These are phyloP conservation scores for Centruroides sculpturatus DNA, from an alignment of 1,140 invertebrate genomes.

Conservation along the genomic window DNA sequence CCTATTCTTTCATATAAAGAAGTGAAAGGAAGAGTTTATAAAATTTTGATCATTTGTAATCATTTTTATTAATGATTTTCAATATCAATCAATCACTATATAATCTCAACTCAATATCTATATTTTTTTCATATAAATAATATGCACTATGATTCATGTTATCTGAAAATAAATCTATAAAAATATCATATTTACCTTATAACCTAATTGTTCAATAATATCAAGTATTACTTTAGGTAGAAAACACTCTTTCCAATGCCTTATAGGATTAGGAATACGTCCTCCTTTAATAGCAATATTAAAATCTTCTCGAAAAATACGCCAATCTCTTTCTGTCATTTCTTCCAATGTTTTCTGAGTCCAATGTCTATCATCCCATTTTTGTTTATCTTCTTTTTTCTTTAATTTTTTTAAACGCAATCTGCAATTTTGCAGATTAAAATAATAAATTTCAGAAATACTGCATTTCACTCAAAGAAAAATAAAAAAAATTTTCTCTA, in stretches of 20 bases:
- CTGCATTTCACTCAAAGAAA: too few species aligned
- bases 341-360: constrained; percentile 82
- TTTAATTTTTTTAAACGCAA: constrained; percentile 84
- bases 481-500: too few species aligned
- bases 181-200: constrained; percentile 11
- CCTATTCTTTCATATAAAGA: too few species aligned
- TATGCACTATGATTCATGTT: too few species aligned
- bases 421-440: constrained; percentile 25
- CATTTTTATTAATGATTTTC: too few species aligned
- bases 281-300: constrained; percentile 98
- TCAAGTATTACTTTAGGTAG: constrained; percentile 84
- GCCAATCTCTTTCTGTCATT: constrained; percentile 99
- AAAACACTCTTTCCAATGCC: constrained; percentile 88
- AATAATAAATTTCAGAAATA: too few species aligned
- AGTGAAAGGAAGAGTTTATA: too few species aligned
- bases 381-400: constrained; percentile 92
- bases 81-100: too few species aligned
- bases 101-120: too few species aligned
- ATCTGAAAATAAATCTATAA: too few species aligned
- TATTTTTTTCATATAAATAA: too few species aligned
- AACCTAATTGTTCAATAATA: constrained; percentile 46
- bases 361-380: constrained; percentile 99
- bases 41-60: too few species aligned
- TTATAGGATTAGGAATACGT: constrained; percentile 87
- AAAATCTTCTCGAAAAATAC: constrained; percentile 99